A percentile compares a stretch with the other conserved stretches of the same genome.
These are phyloP conservation scores for Harpalus rufipes DNA, from an alignment of 2,888 invertebrate species.

Conservation along the genomic window DNA sequence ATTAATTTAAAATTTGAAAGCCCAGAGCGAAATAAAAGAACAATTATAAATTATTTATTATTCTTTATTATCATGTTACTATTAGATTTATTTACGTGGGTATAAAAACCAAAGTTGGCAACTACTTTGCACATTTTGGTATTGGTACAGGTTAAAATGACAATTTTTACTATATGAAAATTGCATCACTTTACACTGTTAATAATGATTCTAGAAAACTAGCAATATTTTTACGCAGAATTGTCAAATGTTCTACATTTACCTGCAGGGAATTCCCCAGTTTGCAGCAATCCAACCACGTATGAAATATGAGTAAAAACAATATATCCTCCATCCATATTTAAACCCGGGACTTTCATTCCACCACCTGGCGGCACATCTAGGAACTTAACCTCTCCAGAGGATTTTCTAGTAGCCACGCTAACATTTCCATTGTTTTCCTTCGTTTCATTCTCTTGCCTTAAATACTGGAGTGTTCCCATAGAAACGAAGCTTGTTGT, in stretches of 20 bases:
- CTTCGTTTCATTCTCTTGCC: neutral
- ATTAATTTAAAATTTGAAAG: no score
- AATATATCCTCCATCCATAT: conserved; percentile 81
- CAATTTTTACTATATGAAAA: no score
- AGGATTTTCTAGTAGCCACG: conserved; percentile 45
- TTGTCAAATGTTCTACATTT: conserved; percentile 70
- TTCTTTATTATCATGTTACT: no score
- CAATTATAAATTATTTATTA: no score
- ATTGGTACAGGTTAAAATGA: no score
- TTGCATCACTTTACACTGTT: no score
- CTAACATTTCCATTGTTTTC: conserved; percentile 22
- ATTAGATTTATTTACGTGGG: no score
- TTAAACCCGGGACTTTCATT: conserved; percentile 77
- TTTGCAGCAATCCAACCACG: conserved; percentile 82
- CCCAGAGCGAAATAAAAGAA: no score
- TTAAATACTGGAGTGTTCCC: conserved; percentile 24
- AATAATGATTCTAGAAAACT: no score
- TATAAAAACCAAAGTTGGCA: no score
- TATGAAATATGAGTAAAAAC: conserved; percentile 82
- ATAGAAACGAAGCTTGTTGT: conserved; percentile 3
- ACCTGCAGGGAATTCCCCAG: conserved; percentile 84
- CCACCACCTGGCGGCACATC: conserved; percentile 75
- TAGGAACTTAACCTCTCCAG: conserved; percentile 72
- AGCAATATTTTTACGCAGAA: no score
- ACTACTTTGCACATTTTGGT: no score